Evolutionary conservation across 2,113 vertebrate species (phyloP).

Genomic region (Corydoras sp.): DNA sequence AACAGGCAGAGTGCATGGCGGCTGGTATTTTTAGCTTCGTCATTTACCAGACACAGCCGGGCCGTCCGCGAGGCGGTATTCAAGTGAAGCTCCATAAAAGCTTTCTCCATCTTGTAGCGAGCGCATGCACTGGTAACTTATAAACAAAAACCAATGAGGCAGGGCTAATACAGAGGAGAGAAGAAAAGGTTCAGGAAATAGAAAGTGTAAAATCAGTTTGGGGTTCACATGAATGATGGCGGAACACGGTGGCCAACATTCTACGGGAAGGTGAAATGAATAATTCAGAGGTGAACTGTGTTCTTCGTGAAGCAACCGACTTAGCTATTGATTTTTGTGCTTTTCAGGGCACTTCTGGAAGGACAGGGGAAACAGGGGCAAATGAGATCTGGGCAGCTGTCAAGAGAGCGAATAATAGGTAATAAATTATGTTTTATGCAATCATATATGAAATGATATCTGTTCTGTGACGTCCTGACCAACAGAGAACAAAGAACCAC

Average conservation of each 20-base stretch:
- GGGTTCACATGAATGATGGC: slow-evolving; percentile 53
- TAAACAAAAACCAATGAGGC: too few relatives aligned
- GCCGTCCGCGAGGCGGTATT: slow-evolving; percentile 45
- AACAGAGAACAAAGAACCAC: too few relatives aligned
- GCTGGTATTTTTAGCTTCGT: slow-evolving; percentile 65
- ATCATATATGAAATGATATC: too few relatives aligned
- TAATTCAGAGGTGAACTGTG: not conserved
- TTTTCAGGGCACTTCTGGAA: slow-evolving; percentile 81
- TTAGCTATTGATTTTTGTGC: slow-evolving; percentile 33
- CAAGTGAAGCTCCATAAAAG: slow-evolving; percentile 25
- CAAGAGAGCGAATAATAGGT: slow-evolving; percentile 69
- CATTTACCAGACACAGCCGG: slow-evolving; percentile 46
- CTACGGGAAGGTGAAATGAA: slow-evolving; percentile 50
- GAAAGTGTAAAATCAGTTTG: slow-evolving; percentile 20
- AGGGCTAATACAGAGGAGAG: too few relatives aligned
- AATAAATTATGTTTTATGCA: slow-evolving; percentile 16
- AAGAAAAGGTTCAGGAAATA: too few relatives aligned
- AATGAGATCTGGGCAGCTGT: slow-evolving; percentile 57
- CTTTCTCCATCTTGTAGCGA: slow-evolving; percentile 26
- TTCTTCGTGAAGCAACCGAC: not conserved
- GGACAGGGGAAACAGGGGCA: slow-evolving; percentile 72
- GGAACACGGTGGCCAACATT: slow-evolving; percentile 50
- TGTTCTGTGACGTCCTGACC: too few relatives aligned
- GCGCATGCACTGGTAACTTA: too few relatives aligned
- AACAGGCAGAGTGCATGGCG: slow-evolving; percentile 49